A percentile compares a stretch with the other conserved stretches of the same genome.
These are phyloP conservation scores for Semnornis frantzii DNA, from an alignment of 2,113 vertebrate genomes.

Conservation along the genomic window DNA sequence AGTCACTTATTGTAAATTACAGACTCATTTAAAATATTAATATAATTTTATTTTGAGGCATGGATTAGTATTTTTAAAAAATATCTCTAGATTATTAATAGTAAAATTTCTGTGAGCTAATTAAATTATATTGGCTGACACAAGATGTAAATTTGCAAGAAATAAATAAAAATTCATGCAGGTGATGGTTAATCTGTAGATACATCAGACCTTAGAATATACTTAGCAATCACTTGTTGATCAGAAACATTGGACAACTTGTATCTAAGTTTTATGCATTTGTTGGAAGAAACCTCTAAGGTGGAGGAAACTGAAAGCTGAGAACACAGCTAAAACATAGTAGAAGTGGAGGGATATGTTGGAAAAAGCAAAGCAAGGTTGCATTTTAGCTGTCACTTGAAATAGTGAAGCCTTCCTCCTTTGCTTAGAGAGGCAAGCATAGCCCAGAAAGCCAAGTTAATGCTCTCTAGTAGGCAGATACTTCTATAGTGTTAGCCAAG, in stretches of 20 bases:
- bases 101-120: not conserved
- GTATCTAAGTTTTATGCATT: not conserved
- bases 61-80: not conserved
- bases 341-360: not conserved
- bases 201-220: not conserved
- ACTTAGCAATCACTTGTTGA: not conserved
- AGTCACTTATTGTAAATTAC: not conserved
- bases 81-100: not conserved
- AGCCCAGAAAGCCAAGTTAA: not conserved
- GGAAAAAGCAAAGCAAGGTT: not conserved
- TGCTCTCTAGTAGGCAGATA: not conserved
- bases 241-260: not conserved
- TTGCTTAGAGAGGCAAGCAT: not conserved
- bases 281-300: not conserved
- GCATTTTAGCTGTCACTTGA: not conserved
- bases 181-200: not conserved
- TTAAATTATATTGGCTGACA: not conserved
- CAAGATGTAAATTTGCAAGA: not conserved
- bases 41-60: not conserved
- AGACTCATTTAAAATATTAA: not conserved
- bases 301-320: not conserved
- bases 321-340: not conserved
- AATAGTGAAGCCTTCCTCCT: not conserved
- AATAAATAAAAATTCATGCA: not conserved
- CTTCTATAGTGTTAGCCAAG: not conserved